Evolutionary conservation across 2,113 vertebrate species (phyloP).

Genomic region (Lucifuga dentata): DNA sequence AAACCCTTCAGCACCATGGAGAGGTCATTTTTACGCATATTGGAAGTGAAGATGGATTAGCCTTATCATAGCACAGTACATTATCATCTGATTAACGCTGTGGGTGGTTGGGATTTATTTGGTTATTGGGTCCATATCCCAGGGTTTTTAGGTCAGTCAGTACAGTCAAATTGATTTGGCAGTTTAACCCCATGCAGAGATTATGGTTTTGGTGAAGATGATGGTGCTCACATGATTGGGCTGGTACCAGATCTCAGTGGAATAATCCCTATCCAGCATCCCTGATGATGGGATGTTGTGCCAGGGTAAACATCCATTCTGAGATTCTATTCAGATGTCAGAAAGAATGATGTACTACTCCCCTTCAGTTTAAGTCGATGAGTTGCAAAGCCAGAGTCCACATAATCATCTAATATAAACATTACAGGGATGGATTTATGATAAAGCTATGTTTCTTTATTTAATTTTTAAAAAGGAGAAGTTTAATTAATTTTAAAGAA

Average conservation of each 20-base stretch:
- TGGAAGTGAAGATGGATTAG: constrained; percentile 13
- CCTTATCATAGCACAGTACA: not conserved
- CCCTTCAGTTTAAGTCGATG: not conserved
- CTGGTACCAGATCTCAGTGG: constrained; percentile 25
- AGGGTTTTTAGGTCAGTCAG: too few species aligned
- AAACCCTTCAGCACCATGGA: constrained; percentile 71
- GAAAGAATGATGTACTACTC: constrained; percentile 3
- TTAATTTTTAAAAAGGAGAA: not conserved
- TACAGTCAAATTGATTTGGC: not conserved
- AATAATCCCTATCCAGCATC: too few species aligned
- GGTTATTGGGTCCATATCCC: not conserved
- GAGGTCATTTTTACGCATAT: constrained; percentile 53
- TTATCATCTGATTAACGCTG: constrained; percentile 24
- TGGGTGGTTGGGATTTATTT: constrained; percentile 9
- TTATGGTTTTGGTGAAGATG: constrained; percentile 40
- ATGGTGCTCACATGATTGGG: constrained; percentile 48
- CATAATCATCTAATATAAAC: constrained; percentile 1
- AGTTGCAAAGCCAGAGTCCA: constrained; percentile 17
- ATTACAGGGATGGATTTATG: constrained; percentile 2
- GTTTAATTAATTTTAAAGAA: not conserved
- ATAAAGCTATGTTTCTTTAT: not conserved
- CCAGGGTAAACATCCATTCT: constrained; percentile 5
- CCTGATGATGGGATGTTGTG: not conserved
- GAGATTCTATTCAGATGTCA: constrained; percentile 26
- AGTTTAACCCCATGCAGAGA: constrained; percentile 6